Evolutionary conservation across 2,888 invertebrate genomes (phyloP).

Genomic region (Odontocerum albicorne): DNA sequence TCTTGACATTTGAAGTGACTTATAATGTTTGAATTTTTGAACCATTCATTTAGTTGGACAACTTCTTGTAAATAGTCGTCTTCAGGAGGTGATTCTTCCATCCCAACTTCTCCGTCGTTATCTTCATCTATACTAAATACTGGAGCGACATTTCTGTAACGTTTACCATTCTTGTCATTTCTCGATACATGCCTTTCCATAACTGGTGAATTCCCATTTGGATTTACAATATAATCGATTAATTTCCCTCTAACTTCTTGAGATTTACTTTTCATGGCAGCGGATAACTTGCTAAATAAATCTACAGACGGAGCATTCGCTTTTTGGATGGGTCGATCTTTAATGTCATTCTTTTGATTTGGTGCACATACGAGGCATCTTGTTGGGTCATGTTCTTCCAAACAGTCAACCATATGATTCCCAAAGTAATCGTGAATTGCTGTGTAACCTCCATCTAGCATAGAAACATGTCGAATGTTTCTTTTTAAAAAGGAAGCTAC

Average conservation of each 20-base stretch:
- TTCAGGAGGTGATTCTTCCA: slow-evolving; percentile 47
- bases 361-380: slow-evolving; percentile 82
- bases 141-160: slow-evolving; percentile 86
- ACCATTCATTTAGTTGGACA: slow-evolving; percentile 77
- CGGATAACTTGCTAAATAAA: slow-evolving; percentile 80
- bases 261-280: slow-evolving; percentile 87
- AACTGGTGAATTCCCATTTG: slow-evolving; percentile 61
- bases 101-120: slow-evolving; percentile 58
- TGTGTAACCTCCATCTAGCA: slow-evolving; percentile 88
- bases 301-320: slow-evolving; percentile 61
- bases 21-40: slow-evolving; percentile 81
- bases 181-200: slow-evolving; percentile 83
- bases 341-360: slow-evolving; percentile 46
- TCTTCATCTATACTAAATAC: slow-evolving; percentile 96
- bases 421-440: slow-evolving; percentile 83
- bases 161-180: slow-evolving; percentile 80
- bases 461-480: slow-evolving; percentile 88
- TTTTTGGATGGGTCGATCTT: slow-evolving; percentile 39
- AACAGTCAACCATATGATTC: slow-evolving; percentile 75
- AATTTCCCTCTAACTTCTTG: slow-evolving; percentile 90
- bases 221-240: slow-evolving; percentile 92
- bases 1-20: slow-evolving; percentile 91
- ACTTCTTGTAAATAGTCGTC: slow-evolving; percentile 70
- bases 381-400: slow-evolving; percentile 82
- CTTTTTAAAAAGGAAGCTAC: slow-evolving; percentile 95